Percentiles rank a stretch among this genome's conserved stretches.
phyloP scores from a whole-genome alignment of 2,797 vertebrate genomes.

The Rousettus madagascariensis region DNA sequence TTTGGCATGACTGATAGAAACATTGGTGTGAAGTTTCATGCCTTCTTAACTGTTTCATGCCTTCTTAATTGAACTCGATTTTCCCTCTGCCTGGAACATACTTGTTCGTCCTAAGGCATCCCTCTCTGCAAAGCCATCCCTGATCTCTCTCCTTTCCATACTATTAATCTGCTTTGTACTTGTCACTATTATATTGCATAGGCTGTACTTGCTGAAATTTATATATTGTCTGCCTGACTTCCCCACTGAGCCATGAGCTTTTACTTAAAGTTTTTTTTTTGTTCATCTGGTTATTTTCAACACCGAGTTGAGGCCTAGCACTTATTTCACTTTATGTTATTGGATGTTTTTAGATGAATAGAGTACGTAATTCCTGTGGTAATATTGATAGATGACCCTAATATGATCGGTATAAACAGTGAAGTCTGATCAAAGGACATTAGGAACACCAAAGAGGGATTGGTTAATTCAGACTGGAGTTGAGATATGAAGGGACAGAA shows the following conservation, averaged over 20 bases:
- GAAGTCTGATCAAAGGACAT: background rate
- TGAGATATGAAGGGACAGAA: background rate
- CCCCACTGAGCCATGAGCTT: background rate
- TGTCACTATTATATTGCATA: background rate
- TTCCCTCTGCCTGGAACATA: background rate
- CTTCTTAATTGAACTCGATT: background rate
- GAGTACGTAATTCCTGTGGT: background rate
- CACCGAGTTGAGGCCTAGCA: background rate
- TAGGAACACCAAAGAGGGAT: background rate
- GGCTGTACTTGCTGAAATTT: background rate
- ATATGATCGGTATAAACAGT: background rate
- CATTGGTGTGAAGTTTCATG: background rate
- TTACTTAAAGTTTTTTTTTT: background rate
- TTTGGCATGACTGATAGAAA: background rate
- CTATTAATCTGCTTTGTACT: background rate
- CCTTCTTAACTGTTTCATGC: background rate
- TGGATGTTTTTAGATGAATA: constrained; percentile 7
- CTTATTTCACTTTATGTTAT: background rate
- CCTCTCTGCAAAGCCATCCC: background rate
- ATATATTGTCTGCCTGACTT: background rate
- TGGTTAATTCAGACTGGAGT: background rate
- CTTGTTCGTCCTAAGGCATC: background rate
- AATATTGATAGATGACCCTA: background rate
- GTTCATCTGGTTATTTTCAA: constrained; percentile 40
- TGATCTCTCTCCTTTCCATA: background rate